These are phyloP conservation scores for Musca domestica DNA, from an alignment of 1,140 invertebrate genomes.

Conservation along the genomic window DNA sequence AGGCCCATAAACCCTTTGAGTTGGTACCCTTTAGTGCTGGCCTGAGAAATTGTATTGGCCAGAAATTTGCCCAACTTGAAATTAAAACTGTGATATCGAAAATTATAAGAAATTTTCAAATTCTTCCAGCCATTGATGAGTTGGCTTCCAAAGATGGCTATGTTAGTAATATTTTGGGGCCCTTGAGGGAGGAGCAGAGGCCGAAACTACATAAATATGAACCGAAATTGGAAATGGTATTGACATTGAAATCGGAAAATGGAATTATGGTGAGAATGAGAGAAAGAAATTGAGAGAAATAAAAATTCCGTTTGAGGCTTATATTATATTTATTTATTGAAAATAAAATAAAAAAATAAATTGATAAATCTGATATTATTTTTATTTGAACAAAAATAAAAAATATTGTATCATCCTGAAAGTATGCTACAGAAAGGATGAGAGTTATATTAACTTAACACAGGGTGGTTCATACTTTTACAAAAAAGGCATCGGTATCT, in stretches of 20 bases:
- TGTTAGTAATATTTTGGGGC: slow-evolving; percentile 34
- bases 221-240: slow-evolving; percentile 38
- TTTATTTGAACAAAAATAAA: too few relatives aligned
- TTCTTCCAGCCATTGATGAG: slow-evolving; percentile 45
- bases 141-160: slow-evolving; percentile 38
- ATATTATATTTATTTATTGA: too few relatives aligned
- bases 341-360: too few relatives aligned
- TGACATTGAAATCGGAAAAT: slow-evolving; percentile 46
- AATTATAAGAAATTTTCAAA: slow-evolving; percentile 49
- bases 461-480: too few relatives aligned
- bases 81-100: slow-evolving; percentile 55
- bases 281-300: slow-evolving; percentile 18
- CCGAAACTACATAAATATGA: slow-evolving; percentile 35
- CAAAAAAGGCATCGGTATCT: too few relatives aligned
- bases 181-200: slow-evolving; percentile 27
- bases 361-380: too few relatives aligned
- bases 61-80: slow-evolving; percentile 57
- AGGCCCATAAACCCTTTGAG: slow-evolving; percentile 54
- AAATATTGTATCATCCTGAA: too few relatives aligned
- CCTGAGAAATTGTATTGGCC: slow-evolving; percentile 50
- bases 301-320: too few relatives aligned
- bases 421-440: too few relatives aligned
- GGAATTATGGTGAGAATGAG: slow-evolving; percentile 40
- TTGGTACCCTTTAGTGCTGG: slow-evolving; percentile 63
- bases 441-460: too few relatives aligned